Conservation (phyloP, 2,797 vertebrate species). For the Acanthurus leucopareius region DNA sequence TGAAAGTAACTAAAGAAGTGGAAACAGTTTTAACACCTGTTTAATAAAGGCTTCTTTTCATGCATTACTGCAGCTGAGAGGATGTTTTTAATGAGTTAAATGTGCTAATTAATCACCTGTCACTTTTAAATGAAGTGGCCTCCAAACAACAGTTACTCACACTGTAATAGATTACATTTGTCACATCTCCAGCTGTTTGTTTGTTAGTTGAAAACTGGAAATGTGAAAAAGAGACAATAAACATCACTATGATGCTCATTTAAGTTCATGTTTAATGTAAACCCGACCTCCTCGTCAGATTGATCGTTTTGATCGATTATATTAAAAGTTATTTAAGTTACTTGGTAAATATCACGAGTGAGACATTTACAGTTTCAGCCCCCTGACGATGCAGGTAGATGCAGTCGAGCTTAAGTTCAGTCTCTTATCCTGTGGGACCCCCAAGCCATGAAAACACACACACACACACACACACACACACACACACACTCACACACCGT, state of each 20-base stretch:
- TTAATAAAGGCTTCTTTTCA: background rate
- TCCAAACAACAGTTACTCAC: no score
- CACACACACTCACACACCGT: no score
- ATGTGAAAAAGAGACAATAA: no score
- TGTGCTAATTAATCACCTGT: background rate
- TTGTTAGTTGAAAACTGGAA: background rate
- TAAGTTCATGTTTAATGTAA: background rate
- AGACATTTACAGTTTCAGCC: slow-evolving; percentile 47
- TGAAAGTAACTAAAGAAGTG: background rate
- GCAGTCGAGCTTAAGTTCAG: slow-evolving; percentile 46
- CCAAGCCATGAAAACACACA: slow-evolving; percentile 33
- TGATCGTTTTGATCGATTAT: slow-evolving; percentile 13
- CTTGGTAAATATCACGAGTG: slow-evolving; percentile 31
- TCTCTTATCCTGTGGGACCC: slow-evolving; percentile 52
- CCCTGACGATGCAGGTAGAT: slow-evolving; percentile 47
- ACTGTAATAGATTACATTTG: no score
- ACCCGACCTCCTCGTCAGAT: background rate
- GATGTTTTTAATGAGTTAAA: background rate
- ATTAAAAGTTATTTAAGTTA: background rate
- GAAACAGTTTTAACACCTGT: background rate
- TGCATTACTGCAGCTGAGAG: background rate
- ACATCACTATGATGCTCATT: background rate
- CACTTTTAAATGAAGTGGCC: background rate
- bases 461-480: slow-evolving; percentile 50
- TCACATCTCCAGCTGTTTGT: background rate